Evolutionary conservation across 2,113 vertebrate genomes (phyloP).

Genomic region (Plectropomus leopardus): DNA sequence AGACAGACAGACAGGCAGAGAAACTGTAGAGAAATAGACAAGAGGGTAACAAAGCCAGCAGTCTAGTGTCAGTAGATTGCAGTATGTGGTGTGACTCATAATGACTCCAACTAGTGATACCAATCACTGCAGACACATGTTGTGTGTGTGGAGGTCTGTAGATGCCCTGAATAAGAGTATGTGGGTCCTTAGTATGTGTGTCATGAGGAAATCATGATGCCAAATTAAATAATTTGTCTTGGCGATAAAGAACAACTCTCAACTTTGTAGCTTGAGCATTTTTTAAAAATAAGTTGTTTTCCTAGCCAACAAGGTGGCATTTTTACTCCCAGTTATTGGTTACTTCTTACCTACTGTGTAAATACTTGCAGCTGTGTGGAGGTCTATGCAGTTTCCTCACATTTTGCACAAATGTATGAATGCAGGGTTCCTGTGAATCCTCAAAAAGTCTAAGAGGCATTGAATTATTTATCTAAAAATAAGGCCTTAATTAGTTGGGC

Average conservation of each 20-base stretch:
- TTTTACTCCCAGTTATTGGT: neutral
- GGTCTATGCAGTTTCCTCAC: constrained; percentile 11
- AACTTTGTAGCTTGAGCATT: constrained; percentile 27
- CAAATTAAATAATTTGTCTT: constrained; percentile 44
- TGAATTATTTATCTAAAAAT: too few species aligned
- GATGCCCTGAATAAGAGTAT: constrained; percentile 40
- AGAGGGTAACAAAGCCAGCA: constrained; percentile 49
- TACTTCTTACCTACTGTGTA: constrained; percentile 32
- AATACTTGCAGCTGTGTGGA: constrained; percentile 50
- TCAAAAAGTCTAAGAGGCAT: too few species aligned
- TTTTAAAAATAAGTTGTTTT: constrained; percentile 29
- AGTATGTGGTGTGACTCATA: constrained; percentile 47
- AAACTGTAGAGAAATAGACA: constrained; percentile 21
- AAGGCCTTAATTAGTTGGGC: too few species aligned
- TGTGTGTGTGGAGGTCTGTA: constrained; percentile 54
- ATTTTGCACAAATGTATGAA: constrained; percentile 20
- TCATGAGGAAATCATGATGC: constrained; percentile 53
- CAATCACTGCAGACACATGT: constrained; percentile 46
- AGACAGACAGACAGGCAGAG: neutral
- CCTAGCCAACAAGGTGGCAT: constrained; percentile 23
- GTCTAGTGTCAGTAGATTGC: constrained; percentile 42
- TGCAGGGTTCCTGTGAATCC: too few species aligned
- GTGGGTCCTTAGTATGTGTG: constrained; percentile 33
- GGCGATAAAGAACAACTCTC: neutral
- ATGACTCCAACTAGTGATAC: constrained; percentile 45